Evolutionary conservation across 1,140 invertebrate genomes (phyloP).

Genomic region (Mamestra configurata): DNA sequence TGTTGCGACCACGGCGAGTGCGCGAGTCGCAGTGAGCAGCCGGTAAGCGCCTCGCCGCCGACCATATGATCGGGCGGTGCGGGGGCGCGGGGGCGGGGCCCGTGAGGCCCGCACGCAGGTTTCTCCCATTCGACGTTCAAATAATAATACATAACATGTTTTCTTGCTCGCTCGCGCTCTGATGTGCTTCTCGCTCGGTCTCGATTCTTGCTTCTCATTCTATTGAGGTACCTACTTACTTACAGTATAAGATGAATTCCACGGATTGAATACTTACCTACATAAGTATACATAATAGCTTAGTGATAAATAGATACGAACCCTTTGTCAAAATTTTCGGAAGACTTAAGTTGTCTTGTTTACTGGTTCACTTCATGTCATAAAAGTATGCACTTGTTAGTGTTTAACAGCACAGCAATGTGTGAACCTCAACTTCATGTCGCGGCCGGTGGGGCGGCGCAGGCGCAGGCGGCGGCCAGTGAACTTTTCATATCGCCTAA

Average conservation of each 20-base stretch:
- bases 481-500: slow-evolving; percentile 38
- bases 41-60: slow-evolving; percentile 71
- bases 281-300: background rate
- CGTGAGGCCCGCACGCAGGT: slow-evolving; percentile 87
- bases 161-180: slow-evolving; percentile 78
- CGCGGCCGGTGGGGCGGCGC: slow-evolving; percentile 18
- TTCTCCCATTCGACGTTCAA: slow-evolving; percentile 85
- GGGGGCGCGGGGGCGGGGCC: slow-evolving; percentile 66
- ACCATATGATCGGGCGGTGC: slow-evolving; percentile 83
- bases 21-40: slow-evolving; percentile 82
- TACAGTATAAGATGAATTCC: slow-evolving; percentile 81
- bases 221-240: slow-evolving; percentile 64
- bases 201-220: slow-evolving; percentile 68
- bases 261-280: slow-evolving; percentile 56
- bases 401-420: slow-evolving; percentile 19
- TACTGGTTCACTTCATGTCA: background rate
- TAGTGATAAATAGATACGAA: background rate
- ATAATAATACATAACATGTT: slow-evolving; percentile 84
- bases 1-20: slow-evolving; percentile 80
- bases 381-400: background rate
- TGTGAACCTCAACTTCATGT: background rate
- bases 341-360: background rate
- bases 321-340: background rate
- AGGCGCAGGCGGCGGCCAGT: slow-evolving; percentile 40
- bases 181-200: slow-evolving; percentile 62